phyloP scores from a whole-genome alignment of 2,113 vertebrate genomes.

The Tetraodon nigroviridis region DNA sequence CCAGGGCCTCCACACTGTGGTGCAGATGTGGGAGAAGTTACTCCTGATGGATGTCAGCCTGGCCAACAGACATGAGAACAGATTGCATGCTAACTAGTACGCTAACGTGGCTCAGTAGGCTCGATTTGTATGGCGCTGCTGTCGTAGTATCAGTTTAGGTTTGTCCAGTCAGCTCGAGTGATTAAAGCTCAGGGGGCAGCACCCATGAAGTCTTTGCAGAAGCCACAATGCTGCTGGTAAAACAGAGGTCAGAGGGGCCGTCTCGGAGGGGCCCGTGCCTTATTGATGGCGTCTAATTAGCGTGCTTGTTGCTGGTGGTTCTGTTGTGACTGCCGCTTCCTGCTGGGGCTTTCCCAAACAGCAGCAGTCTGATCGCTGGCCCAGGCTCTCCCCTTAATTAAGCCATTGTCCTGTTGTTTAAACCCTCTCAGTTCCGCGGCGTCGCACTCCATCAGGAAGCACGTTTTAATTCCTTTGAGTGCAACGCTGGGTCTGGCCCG shows the following conservation, averaged over 20 bases:
- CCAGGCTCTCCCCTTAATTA: slow-evolving; percentile 41
- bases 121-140: no score
- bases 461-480: slow-evolving; percentile 10
- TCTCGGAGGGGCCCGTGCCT: slow-evolving; percentile 13
- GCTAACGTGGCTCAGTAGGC: no score
- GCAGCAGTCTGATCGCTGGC: slow-evolving; percentile 50
- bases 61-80: no score
- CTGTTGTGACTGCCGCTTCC: slow-evolving; percentile 29
- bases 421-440: slow-evolving; percentile 13
- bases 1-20: no score
- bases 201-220: slow-evolving; percentile 8
- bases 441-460: slow-evolving; percentile 7
- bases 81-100: no score
- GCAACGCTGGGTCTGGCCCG: not conserved
- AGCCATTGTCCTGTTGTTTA: slow-evolving; percentile 51
- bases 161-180: no score
- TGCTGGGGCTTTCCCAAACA: slow-evolving; percentile 54
- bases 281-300: slow-evolving; percentile 55
- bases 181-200: not conserved
- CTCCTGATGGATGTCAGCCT: no score
- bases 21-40: no score
- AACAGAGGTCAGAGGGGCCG: slow-evolving; percentile 28
- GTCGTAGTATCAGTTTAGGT: no score
- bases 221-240: slow-evolving; percentile 14
- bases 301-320: slow-evolving; percentile 43